Evolutionary conservation across 2,888 invertebrate species (phyloP), one percentile per base, ranked within the genome.

Genomic region (Aspidiotus rigidus): DNA sequence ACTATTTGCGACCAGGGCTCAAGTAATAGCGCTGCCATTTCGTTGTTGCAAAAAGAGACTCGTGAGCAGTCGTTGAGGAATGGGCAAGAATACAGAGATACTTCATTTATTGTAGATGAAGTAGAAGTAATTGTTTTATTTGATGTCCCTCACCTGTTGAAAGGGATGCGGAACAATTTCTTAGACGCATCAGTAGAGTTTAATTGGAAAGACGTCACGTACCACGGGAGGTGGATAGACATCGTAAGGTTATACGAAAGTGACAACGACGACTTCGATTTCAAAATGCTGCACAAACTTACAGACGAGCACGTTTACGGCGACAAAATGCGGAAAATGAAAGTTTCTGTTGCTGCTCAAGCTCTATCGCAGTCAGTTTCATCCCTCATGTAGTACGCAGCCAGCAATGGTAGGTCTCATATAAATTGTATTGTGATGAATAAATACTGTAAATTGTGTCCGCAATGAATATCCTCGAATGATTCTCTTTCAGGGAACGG

Each of bases 141-240:
- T 67, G 67, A 67, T 13, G 55, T 55, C 15, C 60, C 67, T 7
- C 67, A 67, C 10, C 10, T 67, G 8, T 6, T 67, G 39, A 66
- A 67, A 44, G 44, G 59, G 6, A 39, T 60, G 11, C 57, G 60
- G 7, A 67, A 67, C 16, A 67, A 67, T 67, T 60, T 67, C n/a
- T 42, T 60, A 8, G 44, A 44, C 1, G 56, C 53, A 44, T 5
- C 53, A 17, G 53, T 59, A 28, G n/a, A 8, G 15, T 66, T 59
- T 39, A 2, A 11, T 11, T 49, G 49, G 49, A 49, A 49, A 13
- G 49, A n/a, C 49, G 28, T 7, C 6, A 57, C n/a, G 1, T 13
- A 49, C 16, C 13, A 17, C 17, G 66, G 40, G 7, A 57, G 44
- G 16, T 66, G 59, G 59, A 44, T 17, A 16, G 42, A 66, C 28